These are phyloP conservation scores for Pteronura brasiliensis DNA, from an alignment of 2,113 vertebrate genomes.

Conservation along the genomic window DNA sequence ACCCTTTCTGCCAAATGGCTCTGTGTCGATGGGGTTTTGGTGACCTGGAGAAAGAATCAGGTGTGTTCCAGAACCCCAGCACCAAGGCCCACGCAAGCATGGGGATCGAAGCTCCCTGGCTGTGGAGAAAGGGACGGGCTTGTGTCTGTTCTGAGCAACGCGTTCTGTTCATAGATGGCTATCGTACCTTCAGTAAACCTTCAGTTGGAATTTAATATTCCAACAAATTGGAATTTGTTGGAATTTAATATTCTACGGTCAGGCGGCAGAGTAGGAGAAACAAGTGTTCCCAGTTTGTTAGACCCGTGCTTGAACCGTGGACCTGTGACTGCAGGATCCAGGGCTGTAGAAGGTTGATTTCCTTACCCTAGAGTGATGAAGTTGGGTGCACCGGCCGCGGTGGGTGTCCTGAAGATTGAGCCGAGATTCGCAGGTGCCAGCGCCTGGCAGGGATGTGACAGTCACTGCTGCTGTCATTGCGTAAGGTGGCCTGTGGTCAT, in stretches of 20 bases:
- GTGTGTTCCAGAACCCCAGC: not conserved
- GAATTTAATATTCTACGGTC: not conserved
- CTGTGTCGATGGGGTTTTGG: not conserved
- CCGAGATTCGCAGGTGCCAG: not conserved
- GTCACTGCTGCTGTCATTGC: not conserved
- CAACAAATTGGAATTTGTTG: not conserved
- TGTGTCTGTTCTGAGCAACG: not conserved
- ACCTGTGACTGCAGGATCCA: not conserved
- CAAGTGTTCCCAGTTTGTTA: not conserved
- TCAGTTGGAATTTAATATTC: not conserved
- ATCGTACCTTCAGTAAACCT: fast-evolving
- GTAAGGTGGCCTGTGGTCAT: not conserved
- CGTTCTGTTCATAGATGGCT: not conserved
- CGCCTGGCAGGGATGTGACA: fast-evolving
- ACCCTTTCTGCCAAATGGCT: not conserved
- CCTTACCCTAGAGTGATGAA: not conserved
- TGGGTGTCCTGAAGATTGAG: not conserved
- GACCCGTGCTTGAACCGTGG: not conserved
- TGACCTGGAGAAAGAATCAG: not conserved
- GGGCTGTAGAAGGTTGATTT: not conserved
- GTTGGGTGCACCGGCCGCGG: fast-evolving
- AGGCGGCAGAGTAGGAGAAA: not conserved
- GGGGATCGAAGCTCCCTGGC: not conserved
- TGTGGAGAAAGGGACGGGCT: not conserved
- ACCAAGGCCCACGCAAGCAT: not conserved